phyloP scores from a whole-genome alignment of 2,888 invertebrate genomes.

The Lymantria dispar region DNA sequence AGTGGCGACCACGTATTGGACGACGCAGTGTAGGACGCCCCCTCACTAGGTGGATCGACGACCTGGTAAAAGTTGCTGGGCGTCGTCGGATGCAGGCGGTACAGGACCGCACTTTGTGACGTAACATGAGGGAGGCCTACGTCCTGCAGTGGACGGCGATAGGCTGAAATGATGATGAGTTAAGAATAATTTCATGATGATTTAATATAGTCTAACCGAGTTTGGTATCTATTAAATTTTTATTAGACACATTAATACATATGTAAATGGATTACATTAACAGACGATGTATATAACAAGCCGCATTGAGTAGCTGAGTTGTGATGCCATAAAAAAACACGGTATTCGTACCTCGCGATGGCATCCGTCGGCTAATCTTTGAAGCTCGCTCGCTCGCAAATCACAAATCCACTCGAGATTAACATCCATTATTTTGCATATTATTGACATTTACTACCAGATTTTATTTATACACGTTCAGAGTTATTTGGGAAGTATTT shows the following conservation, averaged over 20 bases:
- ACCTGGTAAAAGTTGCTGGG: too few relatives aligned
- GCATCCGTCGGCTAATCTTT: conserved; percentile 70
- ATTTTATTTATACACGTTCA: conserved; percentile 74
- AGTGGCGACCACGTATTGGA: too few relatives aligned
- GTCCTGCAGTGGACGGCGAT: too few relatives aligned
- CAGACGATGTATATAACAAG: conserved; percentile 13
- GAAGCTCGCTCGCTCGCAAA: conserved; percentile 70
- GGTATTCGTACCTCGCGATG: conserved; percentile 32
- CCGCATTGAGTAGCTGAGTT: conserved; percentile 12
- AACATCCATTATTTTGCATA: conserved; percentile 81
- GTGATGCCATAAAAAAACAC: conserved; percentile 22
- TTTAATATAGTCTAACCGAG: background rate
- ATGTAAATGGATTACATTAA: conserved; percentile 25
- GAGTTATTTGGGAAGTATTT: conserved; percentile 80
- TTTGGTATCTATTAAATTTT: background rate
- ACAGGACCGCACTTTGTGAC: too few relatives aligned
- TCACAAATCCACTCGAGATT: conserved; percentile 72
- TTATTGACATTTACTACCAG: conserved; percentile 81
- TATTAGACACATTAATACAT: conserved; percentile 7
- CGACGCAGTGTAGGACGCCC: too few relatives aligned
- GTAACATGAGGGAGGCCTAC: too few relatives aligned
- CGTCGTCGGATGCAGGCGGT: too few relatives aligned
- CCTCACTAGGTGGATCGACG: too few relatives aligned
- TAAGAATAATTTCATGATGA: too few relatives aligned
- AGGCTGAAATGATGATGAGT: too few relatives aligned